These are phyloP conservation scores for Tuberolachnus salignus DNA, from an alignment of 2,888 invertebrate genomes.

Conservation along the genomic window DNA sequence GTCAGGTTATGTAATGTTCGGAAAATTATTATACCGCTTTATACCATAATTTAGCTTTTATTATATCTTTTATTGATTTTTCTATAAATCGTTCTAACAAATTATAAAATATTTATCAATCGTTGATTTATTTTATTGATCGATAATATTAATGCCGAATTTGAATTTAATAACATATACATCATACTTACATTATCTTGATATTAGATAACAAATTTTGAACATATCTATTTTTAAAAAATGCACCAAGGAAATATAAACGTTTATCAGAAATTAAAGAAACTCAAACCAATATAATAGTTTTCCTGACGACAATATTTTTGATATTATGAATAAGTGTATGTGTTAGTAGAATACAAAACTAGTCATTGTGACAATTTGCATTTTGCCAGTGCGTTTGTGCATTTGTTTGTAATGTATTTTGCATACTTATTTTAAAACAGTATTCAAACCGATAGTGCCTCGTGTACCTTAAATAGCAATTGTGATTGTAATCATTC, in stretches of 20 bases:
- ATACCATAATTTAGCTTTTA: background rate
- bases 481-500: background rate
- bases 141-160: constrained; percentile 18
- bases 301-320: background rate
- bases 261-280: background rate
- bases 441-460: constrained; percentile 1
- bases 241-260: constrained; percentile 11
- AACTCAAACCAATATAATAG: constrained; percentile 8
- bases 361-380: constrained; percentile 25
- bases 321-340: background rate
- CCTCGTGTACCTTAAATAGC: constrained; percentile 1
- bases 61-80: background rate
- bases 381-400: background rate
- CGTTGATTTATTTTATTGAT: background rate
- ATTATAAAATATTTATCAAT: background rate
- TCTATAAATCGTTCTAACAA: background rate
- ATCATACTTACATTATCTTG: background rate
- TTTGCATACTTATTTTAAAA: background rate
- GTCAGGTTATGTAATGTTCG: constrained; percentile 11
- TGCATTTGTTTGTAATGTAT: constrained; percentile 11
- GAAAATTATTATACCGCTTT: constrained; percentile 2
- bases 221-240: constrained; percentile 13
- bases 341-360: constrained; percentile 17
- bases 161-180: constrained; percentile 22
- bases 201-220: constrained; percentile 1